Evolutionary conservation across 2,797 vertebrate species (phyloP), one percentile per base, ranked within the genome.

Genomic region (Dermochelys coriacea): DNA sequence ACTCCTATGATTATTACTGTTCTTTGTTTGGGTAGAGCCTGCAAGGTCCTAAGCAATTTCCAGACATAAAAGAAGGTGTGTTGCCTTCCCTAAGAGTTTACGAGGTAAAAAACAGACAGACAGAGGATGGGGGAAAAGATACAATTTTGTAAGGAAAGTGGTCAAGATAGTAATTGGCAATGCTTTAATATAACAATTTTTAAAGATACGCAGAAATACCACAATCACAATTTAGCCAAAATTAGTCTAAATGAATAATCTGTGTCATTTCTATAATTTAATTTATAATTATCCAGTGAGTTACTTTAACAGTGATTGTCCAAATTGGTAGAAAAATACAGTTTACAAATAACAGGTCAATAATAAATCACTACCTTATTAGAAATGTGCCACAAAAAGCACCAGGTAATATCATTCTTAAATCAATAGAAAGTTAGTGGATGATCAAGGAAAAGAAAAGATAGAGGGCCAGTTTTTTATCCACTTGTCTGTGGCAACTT

Each of bases 41-140:
- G 96, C 96, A 96, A 96, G 8, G 96, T 96, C 95, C 94, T 96
- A 96, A 96, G 89, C 94, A 96, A 96, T 97, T 97, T 97, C 96
- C 94, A 94, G 95, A 96, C 96, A 95, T 96, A 97, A 97, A 97
- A 96, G 96, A 93, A 94, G 94, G 93, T 93, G 96, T 93, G 96
- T 97, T 96, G 95, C 97, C 96, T 97, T 96, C 96, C 97, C 49
- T 94, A 96, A 96, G 93, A 96, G 55, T 95, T 96, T 97, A 95
- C 94, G 93, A 85, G 96, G 93, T 94, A 75, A 95, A 41, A 45
- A 89, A 78, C 74, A 87, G 93, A 95, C 94, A 75, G 90, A 78
- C 64, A 84, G 93, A 96, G 34, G 64, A 19, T 18, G 95, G 94
- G 90, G 92, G 88, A 92, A 96, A 29, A 4, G 14, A 47, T 27